Evolutionary conservation across 2,113 vertebrate genomes (phyloP).

Genomic region (Fukomys damarensis): DNA sequence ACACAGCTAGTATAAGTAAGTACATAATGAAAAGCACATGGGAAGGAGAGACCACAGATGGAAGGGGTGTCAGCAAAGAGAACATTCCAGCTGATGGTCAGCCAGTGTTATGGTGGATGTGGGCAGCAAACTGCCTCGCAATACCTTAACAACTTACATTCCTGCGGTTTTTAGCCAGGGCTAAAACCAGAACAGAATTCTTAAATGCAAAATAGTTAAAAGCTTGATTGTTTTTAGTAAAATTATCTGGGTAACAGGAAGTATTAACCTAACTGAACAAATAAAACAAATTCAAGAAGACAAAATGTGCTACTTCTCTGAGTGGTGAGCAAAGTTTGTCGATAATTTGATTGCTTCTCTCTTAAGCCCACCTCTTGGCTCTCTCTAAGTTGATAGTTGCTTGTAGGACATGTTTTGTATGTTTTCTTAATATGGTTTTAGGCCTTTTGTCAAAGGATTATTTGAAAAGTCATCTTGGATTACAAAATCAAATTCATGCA

Average conservation of each 20-base stretch:
- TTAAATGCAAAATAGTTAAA: background rate
- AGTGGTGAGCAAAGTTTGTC: background rate
- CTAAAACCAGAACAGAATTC: background rate
- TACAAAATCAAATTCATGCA: background rate
- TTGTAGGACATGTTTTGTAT: background rate
- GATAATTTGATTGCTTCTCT: background rate
- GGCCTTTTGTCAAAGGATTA: background rate
- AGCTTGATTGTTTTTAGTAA: background rate
- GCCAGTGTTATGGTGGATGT: accelerated
- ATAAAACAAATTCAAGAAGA: background rate
- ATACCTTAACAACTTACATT: background rate
- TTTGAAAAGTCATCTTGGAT: background rate
- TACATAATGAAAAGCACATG: background rate
- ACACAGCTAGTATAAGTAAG: background rate
- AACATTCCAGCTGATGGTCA: background rate
- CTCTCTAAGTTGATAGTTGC: background rate
- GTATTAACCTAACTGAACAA: background rate
- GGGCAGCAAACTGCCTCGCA: background rate
- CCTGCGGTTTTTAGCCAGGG: background rate
- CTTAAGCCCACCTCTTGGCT: background rate
- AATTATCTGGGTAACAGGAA: background rate
- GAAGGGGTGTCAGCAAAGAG: background rate
- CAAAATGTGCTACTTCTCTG: background rate
- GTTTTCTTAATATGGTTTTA: background rate
- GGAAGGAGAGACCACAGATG: background rate